phyloP scores from a whole-genome alignment of 1,140 invertebrate species.

The Lepidotrigona ventralis region DNA sequence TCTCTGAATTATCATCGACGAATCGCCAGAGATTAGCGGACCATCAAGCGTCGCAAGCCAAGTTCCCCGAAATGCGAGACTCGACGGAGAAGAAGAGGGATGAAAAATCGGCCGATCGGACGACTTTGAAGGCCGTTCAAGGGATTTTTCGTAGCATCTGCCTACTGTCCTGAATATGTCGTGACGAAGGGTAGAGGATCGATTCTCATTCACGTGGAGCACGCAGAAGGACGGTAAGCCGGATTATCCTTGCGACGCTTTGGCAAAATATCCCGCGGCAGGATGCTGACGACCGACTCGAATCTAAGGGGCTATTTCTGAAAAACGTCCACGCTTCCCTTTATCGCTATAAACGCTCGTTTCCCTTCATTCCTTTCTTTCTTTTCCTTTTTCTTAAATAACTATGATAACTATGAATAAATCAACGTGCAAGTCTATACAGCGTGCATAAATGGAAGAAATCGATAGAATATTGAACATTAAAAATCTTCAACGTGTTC shows the following conservation, averaged over 20 bases:
- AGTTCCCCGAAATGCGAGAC: background rate
- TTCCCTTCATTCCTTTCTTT: background rate
- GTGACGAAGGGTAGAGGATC: conserved; percentile 52
- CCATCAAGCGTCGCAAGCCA: background rate
- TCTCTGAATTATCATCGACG: too few species aligned
- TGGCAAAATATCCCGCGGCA: conserved; percentile 74
- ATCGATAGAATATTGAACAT: conserved; percentile 3
- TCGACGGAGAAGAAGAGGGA: background rate
- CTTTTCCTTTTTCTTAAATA: background rate
- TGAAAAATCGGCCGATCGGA: conserved; percentile 22
- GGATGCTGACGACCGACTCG: conserved; percentile 20
- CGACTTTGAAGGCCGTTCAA: conserved; percentile 35
- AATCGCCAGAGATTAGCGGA: background rate
- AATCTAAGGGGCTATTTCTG: background rate
- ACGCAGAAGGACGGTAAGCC: conserved; percentile 73
- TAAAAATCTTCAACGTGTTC: too few species aligned
- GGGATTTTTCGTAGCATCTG: conserved; percentile 76
- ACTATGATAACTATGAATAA: background rate
- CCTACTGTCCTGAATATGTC: conserved; percentile 74
- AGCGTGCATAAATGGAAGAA: background rate
- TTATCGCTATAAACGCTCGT: background rate
- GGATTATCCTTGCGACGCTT: conserved; percentile 76
- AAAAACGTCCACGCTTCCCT: background rate
- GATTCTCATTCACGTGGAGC: conserved; percentile 56
- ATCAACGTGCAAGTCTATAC: background rate